Base-by-base conservation (phyloP, 1,140 invertebrate genomes). In the Papilio aristodemus region DNA sequence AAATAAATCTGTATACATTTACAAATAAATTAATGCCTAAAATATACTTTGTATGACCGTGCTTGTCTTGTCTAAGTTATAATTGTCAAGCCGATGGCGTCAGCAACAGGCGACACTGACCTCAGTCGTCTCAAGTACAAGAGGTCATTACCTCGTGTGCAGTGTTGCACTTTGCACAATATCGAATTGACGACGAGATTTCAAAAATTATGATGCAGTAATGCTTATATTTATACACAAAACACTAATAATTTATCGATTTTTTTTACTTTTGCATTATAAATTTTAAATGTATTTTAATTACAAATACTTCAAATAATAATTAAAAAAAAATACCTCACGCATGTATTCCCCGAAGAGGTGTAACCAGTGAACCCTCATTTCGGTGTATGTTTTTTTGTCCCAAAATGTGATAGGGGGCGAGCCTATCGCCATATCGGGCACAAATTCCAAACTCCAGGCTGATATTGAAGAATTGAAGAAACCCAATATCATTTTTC, bases 1-100 rank as follows among this genome's bases (percentile, higher is more conserved):
- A 59, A 7, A 59, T 59, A 59, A 17, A 54, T 54, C 17, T 54
- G 46, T 54, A 13, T 25, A 50, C 13, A 22, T 22, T 50, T 50
- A 54, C 17, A 50, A 50, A 50, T 50, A 59, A 36, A 59, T 59
- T 32, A 32, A 32, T 32, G 25, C 13, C n/a, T 37, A 36, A 59
- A 14, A 59, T 59, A 59, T 59, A 37, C 39, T 39, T 70, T 37
- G 67, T 69, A 70, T 75, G 71, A 69, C 70, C 71, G 70, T 70
- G 72, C 68, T 63, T 68, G 76, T 72, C 72, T 75, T 73, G 70
- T 77, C 80, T 81, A 82, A 81, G 75, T 85, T 83, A 80, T 87
- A 84, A 84, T 86, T 87, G 80, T 78, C 81, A 83, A 83, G 77
- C 74, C 75, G 78, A 77, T 79, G 80, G 70, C 81, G 81, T 85